Evolutionary conservation across 2,797 vertebrate genomes (phyloP), one percentile per base, ranked within the genome.

Genomic region (Sandelia bainsii): DNA sequence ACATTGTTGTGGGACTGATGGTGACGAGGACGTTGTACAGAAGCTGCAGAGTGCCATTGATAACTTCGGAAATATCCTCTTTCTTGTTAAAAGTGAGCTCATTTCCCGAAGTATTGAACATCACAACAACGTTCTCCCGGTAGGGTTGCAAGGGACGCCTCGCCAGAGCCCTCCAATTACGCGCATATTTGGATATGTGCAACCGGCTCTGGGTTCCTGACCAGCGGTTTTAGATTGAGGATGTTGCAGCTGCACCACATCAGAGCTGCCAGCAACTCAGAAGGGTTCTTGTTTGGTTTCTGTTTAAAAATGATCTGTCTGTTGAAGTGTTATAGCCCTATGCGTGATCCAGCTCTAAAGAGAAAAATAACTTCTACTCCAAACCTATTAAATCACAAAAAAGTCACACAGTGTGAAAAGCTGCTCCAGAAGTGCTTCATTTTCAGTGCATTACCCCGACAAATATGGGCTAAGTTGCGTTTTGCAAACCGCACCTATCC

Each of bases 101-200:
- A 89, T 90, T 86, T 78, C 79, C 89, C 79, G 95, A 95, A 72
- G 91, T 94, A 80, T 94, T 95, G 88, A 92, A 95, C 95, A 95
- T 95, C 89, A 94, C 94, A 92, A 87, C 91, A 72, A 65, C 56
- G 79, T 76, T 81, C 68, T 71, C 81, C 86, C 66, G 65, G 64
- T 51, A 39, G 50, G 61, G 81, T 50, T 71, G 92, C 74, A 88
- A 85, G 88, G 91, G 87, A 90, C 85, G 86, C 92, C 91, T 94
- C 92, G 92, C 92, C 90, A 84, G 86, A 56, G 80, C 85, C 27
- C 84, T 89, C 91, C 92, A 87, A 64, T 91, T 88, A 89, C 87
- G 92, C 91, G 90, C 94, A 94, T 94, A 85, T 88, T 94, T 90
- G 85, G 80, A 86, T 79, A 37, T 42, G 68, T 72, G 76, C 70